Evolutionary conservation across 2,113 vertebrate genomes (phyloP).

Genomic region (Melanotaenia duboulayi): DNA sequence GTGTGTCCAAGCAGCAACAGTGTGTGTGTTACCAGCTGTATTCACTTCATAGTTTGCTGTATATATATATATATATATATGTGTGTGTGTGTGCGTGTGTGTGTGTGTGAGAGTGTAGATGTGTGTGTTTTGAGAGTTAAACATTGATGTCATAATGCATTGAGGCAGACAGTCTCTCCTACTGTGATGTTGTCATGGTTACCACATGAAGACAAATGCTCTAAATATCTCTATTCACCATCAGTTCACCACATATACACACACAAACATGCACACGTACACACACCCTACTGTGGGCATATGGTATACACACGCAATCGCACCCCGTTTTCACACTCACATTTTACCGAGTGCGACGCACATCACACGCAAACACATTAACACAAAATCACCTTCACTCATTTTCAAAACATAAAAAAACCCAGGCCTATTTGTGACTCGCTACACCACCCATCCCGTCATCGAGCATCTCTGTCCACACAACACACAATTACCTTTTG

Average conservation of each 20-base stretch:
- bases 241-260: slow-evolving; percentile 61
- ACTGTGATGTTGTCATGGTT: slow-evolving; percentile 81
- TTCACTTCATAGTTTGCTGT: slow-evolving; percentile 5
- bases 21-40: slow-evolving; percentile 31
- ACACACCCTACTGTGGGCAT: slow-evolving; percentile 24
- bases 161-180: slow-evolving; percentile 77
- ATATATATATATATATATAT: background rate
- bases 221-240: slow-evolving; percentile 82
- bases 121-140: slow-evolving; percentile 48
- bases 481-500: slow-evolving; percentile 49
- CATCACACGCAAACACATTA: slow-evolving; percentile 37
- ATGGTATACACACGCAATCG: slow-evolving; percentile 36
- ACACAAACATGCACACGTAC: slow-evolving; percentile 43
- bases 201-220: slow-evolving; percentile 78
- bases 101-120: background rate
- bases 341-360: slow-evolving; percentile 27
- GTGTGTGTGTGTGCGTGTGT: too few relatives aligned
- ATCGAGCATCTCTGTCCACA: slow-evolving; percentile 43
- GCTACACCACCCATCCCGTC: slow-evolving; percentile 26
- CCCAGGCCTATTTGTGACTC: slow-evolving; percentile 25
- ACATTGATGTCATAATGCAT: slow-evolving; percentile 74
- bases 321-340: slow-evolving; percentile 26
- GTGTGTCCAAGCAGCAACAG: slow-evolving; percentile 33
- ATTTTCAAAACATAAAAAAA: slow-evolving; percentile 12
- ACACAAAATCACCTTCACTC: slow-evolving; percentile 32